Evolutionary conservation across 2,888 invertebrate genomes (phyloP), one percentile per base, ranked within the genome.

Genomic region (Leuctra nigra): DNA sequence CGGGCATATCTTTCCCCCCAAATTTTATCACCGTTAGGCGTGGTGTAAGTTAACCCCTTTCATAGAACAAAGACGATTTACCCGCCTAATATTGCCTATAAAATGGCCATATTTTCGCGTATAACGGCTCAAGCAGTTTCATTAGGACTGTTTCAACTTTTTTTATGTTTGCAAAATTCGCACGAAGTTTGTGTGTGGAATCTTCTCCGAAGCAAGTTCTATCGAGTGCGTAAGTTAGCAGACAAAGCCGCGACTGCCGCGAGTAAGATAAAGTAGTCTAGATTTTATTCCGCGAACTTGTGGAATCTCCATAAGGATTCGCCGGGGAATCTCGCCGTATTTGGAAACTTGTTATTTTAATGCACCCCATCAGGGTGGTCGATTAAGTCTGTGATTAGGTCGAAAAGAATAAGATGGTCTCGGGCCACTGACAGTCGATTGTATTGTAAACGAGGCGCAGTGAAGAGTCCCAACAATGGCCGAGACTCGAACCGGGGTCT

Each of bases 311-410:
- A 50, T 50, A 50, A 50, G 50, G 35, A 50, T 50, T 29, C 35
- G 50, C 50, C 20, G 11, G 41, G 9, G 35, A 20, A 20, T 20
- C 3, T 50, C 44, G 33, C 50, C 50, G 16, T 50, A 50, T 50
- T 50, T 33, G 50, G 50, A 22, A 50, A 29, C 35, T 50, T 50
- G 50, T 33, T 50, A 50, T 50, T 29, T 35, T 35, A 50, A 50
- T 50, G 33, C 50, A 50, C 35, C 50, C 50, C 50, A 22, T 20
- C 22, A 41, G 41, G 44, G 44, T 44, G 44, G 44, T 44, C 44
- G 44, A 44, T 44, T 44, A 44, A 23, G 44, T 20, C 18, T 23
- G n/a, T 44, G 44, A 44, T 44, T 44, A 44, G 44, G 44, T 44
- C 44, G 20, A 20, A 4, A 20, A 20, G 39, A 39, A 39, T 39